phyloP scores from a whole-genome alignment of 2,888 invertebrate genomes.

The Leucoma salicis region DNA sequence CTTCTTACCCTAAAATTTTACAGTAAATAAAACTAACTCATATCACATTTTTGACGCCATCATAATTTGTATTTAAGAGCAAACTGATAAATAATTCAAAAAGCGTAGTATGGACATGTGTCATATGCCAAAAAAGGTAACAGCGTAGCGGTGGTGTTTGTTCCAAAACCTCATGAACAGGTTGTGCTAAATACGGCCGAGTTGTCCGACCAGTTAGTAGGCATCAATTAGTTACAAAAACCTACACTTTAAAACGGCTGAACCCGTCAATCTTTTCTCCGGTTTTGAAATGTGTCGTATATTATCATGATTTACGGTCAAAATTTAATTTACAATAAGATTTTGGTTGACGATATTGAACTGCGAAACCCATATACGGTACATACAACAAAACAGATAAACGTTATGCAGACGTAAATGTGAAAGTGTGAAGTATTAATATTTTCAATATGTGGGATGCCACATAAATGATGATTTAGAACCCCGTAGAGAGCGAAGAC shows the following conservation, averaged over 20 bases:
- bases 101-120: constrained; percentile 42
- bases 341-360: background rate
- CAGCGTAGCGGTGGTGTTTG: constrained; percentile 46
- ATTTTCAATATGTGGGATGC: too few relatives aligned
- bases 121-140: constrained; percentile 40
- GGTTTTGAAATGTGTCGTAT: constrained; percentile 5
- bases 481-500: too few relatives aligned
- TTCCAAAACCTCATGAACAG: constrained; percentile 36
- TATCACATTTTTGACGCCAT: constrained; percentile 25
- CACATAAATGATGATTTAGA: too few relatives aligned
- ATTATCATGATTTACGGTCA: background rate
- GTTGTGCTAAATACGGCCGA: constrained; percentile 54
- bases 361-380: background rate
- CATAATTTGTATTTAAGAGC: constrained; percentile 22
- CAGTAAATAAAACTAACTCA: constrained; percentile 26
- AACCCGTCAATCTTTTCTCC: constrained; percentile 5
- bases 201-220: constrained; percentile 23
- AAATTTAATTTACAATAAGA: background rate
- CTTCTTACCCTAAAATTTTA: constrained; percentile 1
- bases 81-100: constrained; percentile 40
- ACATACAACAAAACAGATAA: too few relatives aligned
- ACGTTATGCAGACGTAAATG: too few relatives aligned
- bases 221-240: constrained; percentile 29
- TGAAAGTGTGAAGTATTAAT: too few relatives aligned
- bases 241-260: constrained; percentile 13